These are phyloP conservation scores for Sycophaga agraensis DNA, from an alignment of 1,140 invertebrate species.

Conservation along the genomic window DNA sequence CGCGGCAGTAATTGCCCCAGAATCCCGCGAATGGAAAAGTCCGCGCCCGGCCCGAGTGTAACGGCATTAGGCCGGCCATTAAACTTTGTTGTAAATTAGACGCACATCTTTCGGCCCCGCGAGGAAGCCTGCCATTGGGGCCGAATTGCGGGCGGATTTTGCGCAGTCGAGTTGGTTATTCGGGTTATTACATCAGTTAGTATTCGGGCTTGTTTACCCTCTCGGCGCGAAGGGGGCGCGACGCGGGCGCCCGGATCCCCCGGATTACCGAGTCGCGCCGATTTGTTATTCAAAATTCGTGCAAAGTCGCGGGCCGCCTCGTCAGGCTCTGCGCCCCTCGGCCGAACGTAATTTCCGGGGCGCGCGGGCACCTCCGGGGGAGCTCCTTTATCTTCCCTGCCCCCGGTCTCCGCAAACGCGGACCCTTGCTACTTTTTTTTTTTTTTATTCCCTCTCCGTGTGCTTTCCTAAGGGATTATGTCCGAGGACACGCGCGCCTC, in stretches of 20 bases:
- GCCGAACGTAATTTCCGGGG: constrained; percentile 42
- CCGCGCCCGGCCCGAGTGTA: background rate
- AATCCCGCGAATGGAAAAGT: background rate
- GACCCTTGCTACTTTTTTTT: background rate
- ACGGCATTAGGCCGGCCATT: constrained; percentile 19
- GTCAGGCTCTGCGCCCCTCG: background rate
- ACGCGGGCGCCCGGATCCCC: constrained; percentile 1
- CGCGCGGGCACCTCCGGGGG: constrained; percentile 12
- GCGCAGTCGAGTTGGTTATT: constrained; percentile 28
- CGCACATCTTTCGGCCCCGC: constrained; percentile 22
- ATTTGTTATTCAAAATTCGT: constrained; percentile 48
- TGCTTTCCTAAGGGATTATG: too few species aligned
- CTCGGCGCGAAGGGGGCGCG: background rate
- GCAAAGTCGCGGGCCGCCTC: constrained; percentile 35
- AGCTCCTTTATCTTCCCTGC: background rate
- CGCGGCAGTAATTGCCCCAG: background rate
- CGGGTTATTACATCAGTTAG: constrained; percentile 29
- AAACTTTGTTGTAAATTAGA: constrained; percentile 25
- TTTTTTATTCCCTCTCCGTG: too few species aligned
- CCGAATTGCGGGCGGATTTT: too few species aligned
- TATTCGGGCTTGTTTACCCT: constrained; percentile 27
- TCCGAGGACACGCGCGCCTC: too few species aligned
- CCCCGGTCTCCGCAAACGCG: too few species aligned
- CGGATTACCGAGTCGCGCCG: constrained; percentile 38
- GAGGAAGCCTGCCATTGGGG: constrained; percentile 24